Percentiles rank a stretch among this genome's conserved stretches.
Conservation (phyloP, 35 echinoderm and acorn worm genomes). For the Lytechinus pictus region DNA sequence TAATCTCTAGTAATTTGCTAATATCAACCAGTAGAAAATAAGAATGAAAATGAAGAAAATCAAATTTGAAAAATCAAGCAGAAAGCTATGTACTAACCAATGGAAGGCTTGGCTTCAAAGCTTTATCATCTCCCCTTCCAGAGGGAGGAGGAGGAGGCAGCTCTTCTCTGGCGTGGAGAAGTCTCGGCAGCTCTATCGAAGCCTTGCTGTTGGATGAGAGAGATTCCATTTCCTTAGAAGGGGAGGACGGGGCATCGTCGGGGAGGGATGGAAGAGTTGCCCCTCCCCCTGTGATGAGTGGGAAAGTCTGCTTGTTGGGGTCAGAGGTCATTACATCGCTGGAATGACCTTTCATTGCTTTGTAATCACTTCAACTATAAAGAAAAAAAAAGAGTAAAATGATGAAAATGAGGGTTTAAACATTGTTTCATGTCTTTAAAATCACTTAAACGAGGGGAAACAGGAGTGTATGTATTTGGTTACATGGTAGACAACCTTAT, state of each 20-base stretch:
- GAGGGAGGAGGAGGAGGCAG: no score
- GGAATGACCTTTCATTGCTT: neutral
- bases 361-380: neutral
- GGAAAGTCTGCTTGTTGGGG: constrained; percentile 29
- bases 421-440: no score
- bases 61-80: no score
- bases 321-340: constrained; percentile 10
- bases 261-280: constrained; percentile 30
- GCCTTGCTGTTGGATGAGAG: constrained; percentile 41
- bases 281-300: neutral
- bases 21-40: no score
- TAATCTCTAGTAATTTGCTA: no score
- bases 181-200: constrained; percentile 42
- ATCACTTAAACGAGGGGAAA: no score
- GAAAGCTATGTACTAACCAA: neutral
- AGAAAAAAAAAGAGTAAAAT: neutral
- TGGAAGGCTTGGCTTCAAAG: constrained; percentile 34
- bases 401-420: no score
- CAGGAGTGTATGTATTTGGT: no score
- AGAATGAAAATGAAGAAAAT: no score
- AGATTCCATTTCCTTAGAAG: constrained; percentile 33
- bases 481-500: no score
- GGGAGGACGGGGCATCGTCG: neutral
- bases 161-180: neutral
- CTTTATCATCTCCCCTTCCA: constrained; percentile 20